Base-by-base conservation (phyloP, 2,113 vertebrate species). In the Forbesichthys agassizii region DNA sequence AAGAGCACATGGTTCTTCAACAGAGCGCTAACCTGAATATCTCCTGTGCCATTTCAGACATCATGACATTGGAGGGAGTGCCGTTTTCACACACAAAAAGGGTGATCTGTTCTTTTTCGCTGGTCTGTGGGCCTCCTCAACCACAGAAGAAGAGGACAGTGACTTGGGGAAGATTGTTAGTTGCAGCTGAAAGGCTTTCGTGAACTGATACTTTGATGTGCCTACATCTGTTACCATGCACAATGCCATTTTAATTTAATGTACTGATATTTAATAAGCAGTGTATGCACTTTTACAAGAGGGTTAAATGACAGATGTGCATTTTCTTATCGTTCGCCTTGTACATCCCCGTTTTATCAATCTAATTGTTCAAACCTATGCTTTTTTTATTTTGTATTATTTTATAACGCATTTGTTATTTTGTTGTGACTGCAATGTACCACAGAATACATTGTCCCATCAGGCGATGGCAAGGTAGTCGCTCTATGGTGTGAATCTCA, bases 201-300 rank as follows among this genome's bases (percentile, higher is more conserved):
- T 78, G 79, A 88, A 89, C 82, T 89, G 92, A 94, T 92, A 93
- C 93, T 95, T 94, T 92, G 81, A 95, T 68, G 95, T 97, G 96
- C 95, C 97, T 97, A 91, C 91, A 90, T 90, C 91, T 92, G 92
- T 94, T 95, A 94, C 86, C 89, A 91, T 93, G 90, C 92, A 92
- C 94, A 93, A 92, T 88, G 79, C 85, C 89, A 84, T 89, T 93
- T 94, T 95, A 91, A 91, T 95, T 95, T 95, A 93, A 94, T 94
- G 93, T 95, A 93, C 93, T 94, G 92, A 91, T 95, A 94, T 93
- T 94, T 94, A 93, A 94, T 93, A 92, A 93, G 91, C 93, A 90
- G 92, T 94, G 92, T 87, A 93, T 96, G 96, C 96, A 97, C 96
- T 98, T 96, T 95, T 85, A 80, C 86, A 79, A 84, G 75, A 86